Conservation (phyloP, 2,797 vertebrate species). For the Pterois miles region DNA sequence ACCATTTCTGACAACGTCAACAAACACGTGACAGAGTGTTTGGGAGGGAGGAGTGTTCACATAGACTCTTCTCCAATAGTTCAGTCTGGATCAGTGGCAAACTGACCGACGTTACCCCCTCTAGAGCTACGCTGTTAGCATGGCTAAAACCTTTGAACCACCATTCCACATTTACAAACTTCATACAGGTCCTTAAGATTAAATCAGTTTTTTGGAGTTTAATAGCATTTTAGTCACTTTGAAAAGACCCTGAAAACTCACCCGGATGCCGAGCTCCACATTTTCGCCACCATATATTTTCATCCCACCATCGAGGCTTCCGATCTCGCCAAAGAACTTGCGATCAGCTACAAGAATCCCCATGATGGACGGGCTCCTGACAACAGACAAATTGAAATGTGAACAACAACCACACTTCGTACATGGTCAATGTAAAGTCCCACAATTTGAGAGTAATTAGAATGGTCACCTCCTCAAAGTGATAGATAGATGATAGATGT, state of each 20-base stretch:
- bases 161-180: neutral
- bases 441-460: too few species aligned
- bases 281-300: constrained; percentile 89
- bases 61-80: too few species aligned
- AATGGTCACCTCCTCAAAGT: neutral
- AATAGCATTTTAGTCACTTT: neutral
- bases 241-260: constrained; percentile 44
- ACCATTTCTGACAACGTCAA: too few species aligned
- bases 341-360: constrained; percentile 86
- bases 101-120: too few species aligned
- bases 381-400: neutral
- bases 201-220: neutral
- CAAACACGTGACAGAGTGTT: too few species aligned
- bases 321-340: constrained; percentile 84
- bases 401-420: neutral
- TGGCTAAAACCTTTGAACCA: neutral
- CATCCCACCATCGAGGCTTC: constrained; percentile 85
- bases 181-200: neutral
- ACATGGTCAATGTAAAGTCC: neutral
- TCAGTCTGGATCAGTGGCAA: too few species aligned
- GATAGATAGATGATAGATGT: too few species aligned
- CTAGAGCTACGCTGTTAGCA: too few species aligned
- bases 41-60: too few species aligned
- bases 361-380: constrained; percentile 86
- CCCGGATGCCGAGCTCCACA: constrained; percentile 86